A percentile compares a stretch with the other conserved stretches of the same genome.
phyloP scores from a whole-genome alignment of 2,113 vertebrate species.

The Pholis gunnellus region DNA sequence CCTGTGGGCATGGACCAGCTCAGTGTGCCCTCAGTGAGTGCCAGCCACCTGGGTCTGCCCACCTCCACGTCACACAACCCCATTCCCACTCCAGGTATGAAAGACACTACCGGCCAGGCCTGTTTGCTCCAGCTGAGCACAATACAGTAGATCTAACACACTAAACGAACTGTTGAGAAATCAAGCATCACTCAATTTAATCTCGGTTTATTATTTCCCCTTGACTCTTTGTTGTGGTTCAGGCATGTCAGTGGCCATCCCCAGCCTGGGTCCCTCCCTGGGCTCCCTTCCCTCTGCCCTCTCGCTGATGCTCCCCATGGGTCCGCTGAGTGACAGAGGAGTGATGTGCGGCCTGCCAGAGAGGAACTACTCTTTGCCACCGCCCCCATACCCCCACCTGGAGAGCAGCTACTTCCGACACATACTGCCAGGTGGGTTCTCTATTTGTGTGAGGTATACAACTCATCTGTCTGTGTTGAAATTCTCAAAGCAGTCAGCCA shows the following conservation, averaged over 20 bases:
- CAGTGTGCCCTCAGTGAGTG: conserved; percentile 92
- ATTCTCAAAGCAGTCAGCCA: not conserved
- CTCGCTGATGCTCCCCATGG: conserved; percentile 99
- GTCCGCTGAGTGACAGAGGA: conserved; percentile 93
- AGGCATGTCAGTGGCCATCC: conserved; percentile 98
- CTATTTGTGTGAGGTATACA: not conserved
- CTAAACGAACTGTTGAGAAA: not conserved
- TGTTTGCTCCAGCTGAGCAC: not conserved
- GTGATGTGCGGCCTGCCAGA: conserved; percentile 98
- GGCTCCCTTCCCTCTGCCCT: conserved; percentile 96
- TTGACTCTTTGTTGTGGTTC: conserved; percentile 42
- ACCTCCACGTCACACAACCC: conserved; percentile 93
- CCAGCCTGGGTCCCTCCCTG: conserved; percentile 93
- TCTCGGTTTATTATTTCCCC: not conserved
- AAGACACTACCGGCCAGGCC: not conserved
- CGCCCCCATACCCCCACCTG: conserved; percentile 96
- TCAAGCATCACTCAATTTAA: not conserved
- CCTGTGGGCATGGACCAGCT: conserved; percentile 99
- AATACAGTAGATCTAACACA: not conserved
- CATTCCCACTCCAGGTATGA: conserved; percentile 90
- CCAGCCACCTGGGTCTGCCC: conserved; percentile 92
- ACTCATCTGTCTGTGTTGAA: not conserved
- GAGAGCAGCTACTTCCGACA: conserved; percentile 99
- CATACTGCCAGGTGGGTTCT: conserved; percentile 90
- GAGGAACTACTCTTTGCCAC: conserved; percentile 96